A percentile compares a stretch with the other conserved stretches of the same genome.
phyloP scores from a whole-genome alignment of 1,140 invertebrate genomes.

The Trichomalopsis sarcophagae region DNA sequence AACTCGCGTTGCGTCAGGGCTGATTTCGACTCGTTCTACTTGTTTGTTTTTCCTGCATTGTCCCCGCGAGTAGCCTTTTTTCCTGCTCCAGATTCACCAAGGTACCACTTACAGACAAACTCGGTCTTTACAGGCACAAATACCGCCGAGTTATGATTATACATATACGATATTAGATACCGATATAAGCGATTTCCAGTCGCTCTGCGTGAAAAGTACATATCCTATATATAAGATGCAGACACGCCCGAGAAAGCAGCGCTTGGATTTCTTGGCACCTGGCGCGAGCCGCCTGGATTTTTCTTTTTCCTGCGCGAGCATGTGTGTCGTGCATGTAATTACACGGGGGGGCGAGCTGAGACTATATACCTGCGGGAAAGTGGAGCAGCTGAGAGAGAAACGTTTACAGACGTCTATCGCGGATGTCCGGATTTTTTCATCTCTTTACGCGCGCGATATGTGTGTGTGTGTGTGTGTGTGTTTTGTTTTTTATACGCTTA shows the following conservation, averaged over 20 bases:
- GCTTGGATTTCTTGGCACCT: conserved; percentile 40
- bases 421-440: neutral
- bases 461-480: neutral
- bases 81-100: neutral
- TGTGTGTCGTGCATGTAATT: conserved; percentile 48
- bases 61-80: neutral
- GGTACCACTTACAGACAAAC: neutral
- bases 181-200: neutral
- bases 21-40: neutral
- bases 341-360: neutral
- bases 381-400: conserved; percentile 22
- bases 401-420: neutral
- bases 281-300: conserved; percentile 21
- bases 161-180: neutral
- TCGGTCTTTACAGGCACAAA: neutral
- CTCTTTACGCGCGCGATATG: neutral
- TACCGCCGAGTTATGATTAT: neutral
- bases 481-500: neutral
- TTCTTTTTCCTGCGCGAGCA: conserved; percentile 42
- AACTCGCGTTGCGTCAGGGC: neutral
- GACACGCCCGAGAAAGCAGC: conserved; percentile 13
- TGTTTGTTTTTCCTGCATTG: neutral
- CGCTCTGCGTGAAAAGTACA: neutral
- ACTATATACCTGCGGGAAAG: conserved; percentile 10
- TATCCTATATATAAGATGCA: neutral